These are phyloP conservation scores for Blastobasis lacticolella DNA, from an alignment of 2,888 invertebrate genomes.

Conservation along the genomic window DNA sequence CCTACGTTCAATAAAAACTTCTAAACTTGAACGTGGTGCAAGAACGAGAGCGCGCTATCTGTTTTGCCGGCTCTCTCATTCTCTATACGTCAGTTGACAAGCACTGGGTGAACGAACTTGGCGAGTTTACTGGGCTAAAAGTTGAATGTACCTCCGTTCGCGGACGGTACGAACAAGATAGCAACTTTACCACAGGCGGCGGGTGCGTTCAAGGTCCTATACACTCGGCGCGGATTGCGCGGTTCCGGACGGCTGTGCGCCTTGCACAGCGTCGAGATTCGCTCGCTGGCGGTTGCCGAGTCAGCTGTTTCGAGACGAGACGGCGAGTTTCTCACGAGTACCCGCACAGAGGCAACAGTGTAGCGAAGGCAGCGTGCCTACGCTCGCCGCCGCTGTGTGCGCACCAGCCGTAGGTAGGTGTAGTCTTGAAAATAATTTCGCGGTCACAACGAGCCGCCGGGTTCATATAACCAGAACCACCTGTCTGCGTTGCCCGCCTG, in stretches of 20 bases:
- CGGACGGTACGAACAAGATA: slow-evolving; percentile 75
- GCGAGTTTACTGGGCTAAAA: slow-evolving; percentile 75
- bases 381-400: slow-evolving; percentile 34
- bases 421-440: slow-evolving; percentile 75
- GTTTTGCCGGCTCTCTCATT: slow-evolving; percentile 43
- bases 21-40: slow-evolving; percentile 58
- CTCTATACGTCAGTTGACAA: slow-evolving; percentile 71
- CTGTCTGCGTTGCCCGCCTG: slow-evolving; percentile 69
- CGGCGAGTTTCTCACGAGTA: slow-evolving; percentile 70
- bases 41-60: slow-evolving; percentile 50
- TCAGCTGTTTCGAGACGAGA: slow-evolving; percentile 35
- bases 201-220: slow-evolving; percentile 31
- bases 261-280: slow-evolving; percentile 34
- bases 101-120: slow-evolving; percentile 73
- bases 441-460: slow-evolving; percentile 67
- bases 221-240: slow-evolving; percentile 34
- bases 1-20: slow-evolving; percentile 58
- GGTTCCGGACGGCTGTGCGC: background rate
- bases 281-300: slow-evolving; percentile 13
- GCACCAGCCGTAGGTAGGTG: slow-evolving; percentile 59
- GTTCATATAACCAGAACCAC: slow-evolving; percentile 70
- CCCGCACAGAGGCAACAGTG: slow-evolving; percentile 51
- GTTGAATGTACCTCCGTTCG: slow-evolving; percentile 74
- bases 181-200: slow-evolving; percentile 65
- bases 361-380: slow-evolving; percentile 56